Evolutionary conservation across 2,888 invertebrate genomes (phyloP), one percentile per base, ranked within the genome.

Genomic region (Chirona hameri): DNA sequence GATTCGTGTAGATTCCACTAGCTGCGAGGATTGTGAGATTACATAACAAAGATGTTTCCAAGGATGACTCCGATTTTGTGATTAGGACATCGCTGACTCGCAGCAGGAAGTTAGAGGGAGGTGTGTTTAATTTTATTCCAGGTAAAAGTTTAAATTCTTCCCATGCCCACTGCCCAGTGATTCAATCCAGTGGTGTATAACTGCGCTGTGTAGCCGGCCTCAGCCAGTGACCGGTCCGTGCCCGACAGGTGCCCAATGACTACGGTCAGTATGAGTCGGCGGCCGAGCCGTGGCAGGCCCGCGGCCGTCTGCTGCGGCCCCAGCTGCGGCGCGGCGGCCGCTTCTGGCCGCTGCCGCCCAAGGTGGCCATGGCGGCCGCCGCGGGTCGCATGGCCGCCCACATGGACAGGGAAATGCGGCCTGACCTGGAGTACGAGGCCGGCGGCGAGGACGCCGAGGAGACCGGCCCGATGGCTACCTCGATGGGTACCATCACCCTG

Each of bases 401-500:
- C 55, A 21, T 81, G 72, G 81, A 69, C 69, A 27, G 81, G 24
- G 55, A 55, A 48, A 27, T 21, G 72, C 81, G 79, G 18, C 82
- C 84, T 60, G 89, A 89, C 65, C 88, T 87, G 83, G 89, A 89
- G 89, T 86, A 88, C n/a, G 89, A 89, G n/a, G 87, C 87, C 69
- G 91, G 91, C 83, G 89, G 89, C 21, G 87, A 88, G 24, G 90
- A 90, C 15, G 89, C 90, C 24, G 90, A 91, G 12, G 90, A 91
- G 31, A 91, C 91, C 85, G 91, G 91, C 81, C 92, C 92, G 14
- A 91, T 92, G 1, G 92, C 92, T 55, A 93, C 94, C 81, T 92
- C 93, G 0, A 93, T 95, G 86, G 95, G 95, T 4, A 94, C 94
- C 0, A 93, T 95, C 86, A 94, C 94, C 81, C 89, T 96, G 84